These are phyloP conservation scores for Eupithecia dodoneata DNA, from an alignment of 2,888 invertebrate species.

Conservation along the genomic window DNA sequence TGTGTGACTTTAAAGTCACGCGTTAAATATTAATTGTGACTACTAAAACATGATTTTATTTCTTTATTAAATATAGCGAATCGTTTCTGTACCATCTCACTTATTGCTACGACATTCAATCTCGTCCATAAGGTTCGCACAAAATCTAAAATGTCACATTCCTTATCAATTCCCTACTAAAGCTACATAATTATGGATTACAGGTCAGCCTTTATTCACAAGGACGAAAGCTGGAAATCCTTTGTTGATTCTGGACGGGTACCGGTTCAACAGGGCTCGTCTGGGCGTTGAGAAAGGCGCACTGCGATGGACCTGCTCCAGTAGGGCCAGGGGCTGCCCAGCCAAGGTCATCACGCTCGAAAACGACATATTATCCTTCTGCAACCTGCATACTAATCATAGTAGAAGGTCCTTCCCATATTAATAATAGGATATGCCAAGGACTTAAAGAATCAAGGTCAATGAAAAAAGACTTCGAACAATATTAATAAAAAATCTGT, in stretches of 20 bases:
- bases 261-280: constrained; percentile 6
- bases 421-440: not conserved
- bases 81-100: not conserved
- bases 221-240: constrained; percentile 9
- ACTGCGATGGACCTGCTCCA: constrained; percentile 3
- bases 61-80: not conserved
- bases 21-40: not conserved
- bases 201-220: constrained; percentile 8
- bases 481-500: too few relatives aligned
- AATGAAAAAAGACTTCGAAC: not conserved
- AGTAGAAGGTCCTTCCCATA: not conserved
- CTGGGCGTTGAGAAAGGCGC: not conserved
- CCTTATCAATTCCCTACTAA: not conserved
- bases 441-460: not conserved
- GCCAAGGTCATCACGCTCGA: constrained; percentile 2
- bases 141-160: not conserved
- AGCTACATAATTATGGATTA: not conserved
- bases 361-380: constrained; percentile 2
- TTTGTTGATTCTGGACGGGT: constrained; percentile 6
- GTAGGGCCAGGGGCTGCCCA: not conserved
- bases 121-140: not conserved
- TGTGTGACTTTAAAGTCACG: too few relatives aligned
- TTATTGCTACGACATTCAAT: not conserved
- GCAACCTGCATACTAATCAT: constrained; percentile 4
- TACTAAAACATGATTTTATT: not conserved